Base-by-base conservation (phyloP, 2,113 vertebrate genomes). In the Coryphaenoides rupestris region DNA sequence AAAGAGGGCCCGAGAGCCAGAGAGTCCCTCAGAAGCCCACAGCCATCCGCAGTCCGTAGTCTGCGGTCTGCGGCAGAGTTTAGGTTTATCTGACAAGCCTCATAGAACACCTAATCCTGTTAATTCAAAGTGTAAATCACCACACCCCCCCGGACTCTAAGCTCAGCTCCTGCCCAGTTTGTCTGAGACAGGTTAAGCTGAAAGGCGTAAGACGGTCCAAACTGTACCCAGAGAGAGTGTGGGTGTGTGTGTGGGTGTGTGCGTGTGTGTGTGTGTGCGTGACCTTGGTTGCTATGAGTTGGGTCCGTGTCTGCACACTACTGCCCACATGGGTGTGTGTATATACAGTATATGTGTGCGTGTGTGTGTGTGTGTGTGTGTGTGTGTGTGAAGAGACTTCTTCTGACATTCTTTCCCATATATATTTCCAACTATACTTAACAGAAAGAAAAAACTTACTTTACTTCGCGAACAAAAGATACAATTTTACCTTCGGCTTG, bases 91-190 rank as follows among this genome's bases (percentile, higher is more conserved):
- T 87, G 78, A 82, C 84, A 89, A 88, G 84, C 86, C 83, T 82
- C 82, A 77, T 85, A 83, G 82, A 87, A 83, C 74, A 82, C 69
- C 81, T 84, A 88, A 87, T 87, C 84, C 81, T 80, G 74, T 81
- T 90, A 81, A 86, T 90, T 89, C 82, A 86, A 70, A 84, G 76
- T 84, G 86, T 86, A 88, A 86, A 74, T 83, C 81, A 75, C 79
- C 80, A 79, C 83, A 75, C 75, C 76, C 81, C 81, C 75, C 73
- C 62, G 65, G 56, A 40, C 33, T 40, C 33, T 12, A 57, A 84
- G 81, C 81, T 86, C 82, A 84, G 76, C 76, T 62, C 45, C 60
- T 52, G 60, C 78, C 62, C 62, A 80, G 81, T 82, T 76, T 77
- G 78, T 76, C 71, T 84, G 70, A 80, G 74, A 81, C 76, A 70